Base-by-base conservation (phyloP, 2,888 invertebrate species). In the Blomia tropicalis region DNA sequence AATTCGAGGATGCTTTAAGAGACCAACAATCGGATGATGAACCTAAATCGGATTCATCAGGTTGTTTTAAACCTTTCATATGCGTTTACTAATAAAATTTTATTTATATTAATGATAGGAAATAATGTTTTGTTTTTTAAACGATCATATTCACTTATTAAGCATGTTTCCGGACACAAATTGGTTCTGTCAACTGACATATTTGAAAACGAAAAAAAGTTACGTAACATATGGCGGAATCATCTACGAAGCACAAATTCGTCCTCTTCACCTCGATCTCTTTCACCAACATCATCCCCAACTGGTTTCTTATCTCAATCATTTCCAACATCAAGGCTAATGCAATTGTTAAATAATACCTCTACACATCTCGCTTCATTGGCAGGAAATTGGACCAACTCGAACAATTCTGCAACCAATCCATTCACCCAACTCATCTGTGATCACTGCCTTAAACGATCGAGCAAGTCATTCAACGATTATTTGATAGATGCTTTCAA, bases 361-460 rank as follows among this genome's bases (percentile, higher is more conserved):
- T 27, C 29, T 2, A 25, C 19, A 22, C 29, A 56, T 22, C 29
- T 56, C 11, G 11, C 56, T 23, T 19, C 14, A 19, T 14, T 23
- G 14, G 25, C 29, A 2, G 56, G 25, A 17, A 56, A 56, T 19
- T 56, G 56, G 56, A 17, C 56, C 2, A 36, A 19, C 2, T 17
- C 47, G 17, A 2, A 17, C 14, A 19, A 30, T 36, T 22, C 29
- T 29, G 25, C 56, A 11, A 47, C 43, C 2, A 54, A 64, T 7
- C 54, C 58, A 22, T 22, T 25, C 2, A 29, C 32, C 44, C 51
- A 47, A 54, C 61, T 61, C 14, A 43, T 61, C 23, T 64, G 64
- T 61, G 64, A 61, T 62, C 51, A 44, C 1, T 64, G 64, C 31
- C 25, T 36, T 17, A 61, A 58, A 43, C 29, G 43, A 62, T 36